Evolutionary conservation across 2,797 vertebrate species (phyloP).

Genomic region (Linurgus olivaceus): DNA sequence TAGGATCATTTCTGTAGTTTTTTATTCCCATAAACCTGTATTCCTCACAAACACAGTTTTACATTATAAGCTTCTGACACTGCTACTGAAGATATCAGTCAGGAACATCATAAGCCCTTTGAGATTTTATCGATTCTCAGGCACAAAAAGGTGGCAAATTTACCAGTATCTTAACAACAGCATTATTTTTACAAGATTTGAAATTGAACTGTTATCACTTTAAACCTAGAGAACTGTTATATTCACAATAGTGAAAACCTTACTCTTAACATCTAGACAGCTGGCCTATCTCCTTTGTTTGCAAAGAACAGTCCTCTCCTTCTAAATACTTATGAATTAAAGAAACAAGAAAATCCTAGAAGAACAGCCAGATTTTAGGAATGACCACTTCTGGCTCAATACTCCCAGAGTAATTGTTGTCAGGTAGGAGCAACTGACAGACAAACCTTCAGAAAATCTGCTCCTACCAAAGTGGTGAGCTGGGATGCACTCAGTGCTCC

Average conservation of each 20-base stretch:
- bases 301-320: background rate
- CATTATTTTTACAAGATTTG: background rate
- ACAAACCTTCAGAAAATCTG: background rate
- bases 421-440: background rate
- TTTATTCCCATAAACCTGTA: background rate
- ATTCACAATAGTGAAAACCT: background rate
- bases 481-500: background rate
- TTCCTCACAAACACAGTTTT: background rate
- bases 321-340: background rate
- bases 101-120: background rate
- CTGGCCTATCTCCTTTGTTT: background rate
- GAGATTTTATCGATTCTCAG: background rate
- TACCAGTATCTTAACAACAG: background rate
- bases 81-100: fast-evolving
- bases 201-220: background rate
- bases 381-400: background rate
- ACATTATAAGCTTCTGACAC: background rate
- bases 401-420: background rate
- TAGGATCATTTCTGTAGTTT: background rate
- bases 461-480: background rate
- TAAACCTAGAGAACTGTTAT: background rate
- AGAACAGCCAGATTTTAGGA: background rate
- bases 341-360: background rate
- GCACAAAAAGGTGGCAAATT: background rate
- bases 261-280: background rate